Percentiles rank a stretch among this genome's conserved stretches.
These are phyloP conservation scores for Ophion ellenae DNA, from an alignment of 2,888 invertebrate genomes.

Conservation along the genomic window DNA sequence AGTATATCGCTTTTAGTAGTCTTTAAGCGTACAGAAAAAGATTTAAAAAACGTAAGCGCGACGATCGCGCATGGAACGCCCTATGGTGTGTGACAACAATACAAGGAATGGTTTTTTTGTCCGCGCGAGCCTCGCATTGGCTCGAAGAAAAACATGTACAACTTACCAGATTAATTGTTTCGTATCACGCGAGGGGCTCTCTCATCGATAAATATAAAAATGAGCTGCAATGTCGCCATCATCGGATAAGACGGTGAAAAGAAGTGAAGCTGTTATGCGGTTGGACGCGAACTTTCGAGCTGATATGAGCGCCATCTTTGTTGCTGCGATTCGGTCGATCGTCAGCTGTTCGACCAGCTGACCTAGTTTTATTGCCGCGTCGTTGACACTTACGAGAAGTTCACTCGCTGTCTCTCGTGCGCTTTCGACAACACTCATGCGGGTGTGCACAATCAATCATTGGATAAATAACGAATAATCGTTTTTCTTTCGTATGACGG, in stretches of 20 bases:
- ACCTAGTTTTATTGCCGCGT: not conserved
- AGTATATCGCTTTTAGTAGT: no score
- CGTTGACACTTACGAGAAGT: not conserved
- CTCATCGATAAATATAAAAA: not conserved
- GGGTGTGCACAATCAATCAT: not conserved
- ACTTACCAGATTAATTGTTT: not conserved
- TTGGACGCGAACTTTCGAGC: not conserved
- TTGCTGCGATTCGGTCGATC: not conserved
- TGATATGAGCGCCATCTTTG: conserved; percentile 50
- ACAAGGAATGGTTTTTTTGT: not conserved
- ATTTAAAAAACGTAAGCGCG: not conserved
- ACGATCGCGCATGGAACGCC: not conserved
- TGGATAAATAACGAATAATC: not conserved
- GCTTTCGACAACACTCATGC: not conserved
- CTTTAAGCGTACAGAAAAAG: no score
- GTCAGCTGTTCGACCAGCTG: conserved; percentile 54
- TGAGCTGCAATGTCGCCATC: not conserved
- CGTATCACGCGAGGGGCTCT: not conserved
- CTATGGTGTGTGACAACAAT: not conserved
- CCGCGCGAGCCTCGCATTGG: no score
- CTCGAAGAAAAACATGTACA: not conserved
- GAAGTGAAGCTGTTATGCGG: not conserved
- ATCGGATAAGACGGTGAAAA: not conserved
- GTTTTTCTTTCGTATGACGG: not conserved
- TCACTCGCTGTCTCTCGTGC: not conserved